Conservation (phyloP, 2,888 invertebrate genomes). For the Acanthococcus lagerstroemiae region DNA sequence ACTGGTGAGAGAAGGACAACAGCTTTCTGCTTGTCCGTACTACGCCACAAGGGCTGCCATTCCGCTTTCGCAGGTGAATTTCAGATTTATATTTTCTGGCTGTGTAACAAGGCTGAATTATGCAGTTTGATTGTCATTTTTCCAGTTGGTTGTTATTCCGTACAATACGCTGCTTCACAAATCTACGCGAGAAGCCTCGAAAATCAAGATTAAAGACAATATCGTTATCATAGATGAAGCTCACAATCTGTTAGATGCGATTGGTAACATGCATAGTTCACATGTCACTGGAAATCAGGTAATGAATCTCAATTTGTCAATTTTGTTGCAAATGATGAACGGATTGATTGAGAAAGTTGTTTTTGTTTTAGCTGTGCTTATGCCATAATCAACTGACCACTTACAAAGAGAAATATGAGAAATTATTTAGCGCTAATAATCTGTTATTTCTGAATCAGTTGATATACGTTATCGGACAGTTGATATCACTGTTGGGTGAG, state of each 20-base stretch:
- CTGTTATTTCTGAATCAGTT: constrained; percentile 73
- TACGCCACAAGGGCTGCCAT: constrained; percentile 77
- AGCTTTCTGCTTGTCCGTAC: constrained; percentile 79
- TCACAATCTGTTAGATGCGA: constrained; percentile 85
- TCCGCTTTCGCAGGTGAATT: constrained; percentile 60
- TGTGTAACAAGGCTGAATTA: too few species aligned
- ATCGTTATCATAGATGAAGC: constrained; percentile 91
- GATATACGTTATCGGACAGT: constrained; percentile 60
- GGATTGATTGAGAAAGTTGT: neutral
- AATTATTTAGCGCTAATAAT: constrained; percentile 66
- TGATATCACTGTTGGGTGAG: constrained; percentile 50
- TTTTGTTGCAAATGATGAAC: neutral
- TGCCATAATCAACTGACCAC: constrained; percentile 55
- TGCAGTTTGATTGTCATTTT: constrained; percentile 7
- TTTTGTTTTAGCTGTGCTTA: constrained; percentile 44
- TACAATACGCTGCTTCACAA: constrained; percentile 73
- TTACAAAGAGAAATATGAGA: constrained; percentile 62
- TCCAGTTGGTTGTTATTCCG: constrained; percentile 57
- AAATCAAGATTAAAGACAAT: constrained; percentile 59
- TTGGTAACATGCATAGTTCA: constrained; percentile 74
- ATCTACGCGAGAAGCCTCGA: constrained; percentile 61
- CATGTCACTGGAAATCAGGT: constrained; percentile 57
- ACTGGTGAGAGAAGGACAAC: constrained; percentile 56
- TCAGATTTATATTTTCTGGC: neutral
- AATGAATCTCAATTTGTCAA: constrained; percentile 18